Evolutionary conservation across 1,140 invertebrate genomes (phyloP).

Genomic region (Dufourea novaeangliae): DNA sequence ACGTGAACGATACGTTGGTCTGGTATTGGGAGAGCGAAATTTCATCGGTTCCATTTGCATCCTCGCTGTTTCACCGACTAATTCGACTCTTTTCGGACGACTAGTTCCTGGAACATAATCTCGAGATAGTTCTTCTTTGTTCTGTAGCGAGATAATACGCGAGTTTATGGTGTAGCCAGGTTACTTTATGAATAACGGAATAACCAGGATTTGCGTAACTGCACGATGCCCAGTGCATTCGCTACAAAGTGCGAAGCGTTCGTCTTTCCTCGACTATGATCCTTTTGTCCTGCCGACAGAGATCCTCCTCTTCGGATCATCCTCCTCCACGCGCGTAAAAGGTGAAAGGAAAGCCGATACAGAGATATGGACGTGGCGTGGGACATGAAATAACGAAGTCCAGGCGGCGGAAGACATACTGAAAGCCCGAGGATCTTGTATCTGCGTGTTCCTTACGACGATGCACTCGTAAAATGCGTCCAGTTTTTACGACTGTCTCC

Average conservation of each 20-base stretch:
- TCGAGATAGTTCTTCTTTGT: conserved; percentile 7
- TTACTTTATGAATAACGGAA: conserved; percentile 58
- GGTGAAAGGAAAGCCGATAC: not conserved
- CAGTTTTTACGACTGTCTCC: not conserved
- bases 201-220: conserved; percentile 16
- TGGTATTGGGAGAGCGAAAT: not conserved
- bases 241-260: not conserved
- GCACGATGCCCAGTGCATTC: not conserved
- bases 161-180: not conserved
- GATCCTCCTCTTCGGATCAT: not conserved
- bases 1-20: too few relatives aligned
- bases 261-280: not conserved
- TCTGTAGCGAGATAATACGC: conserved; percentile 15
- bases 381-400: not conserved
- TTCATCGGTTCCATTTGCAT: not conserved
- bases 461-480: not conserved
- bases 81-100: conserved; percentile 34
- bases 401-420: not conserved
- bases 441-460: not conserved
- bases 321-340: not conserved
- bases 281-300: not conserved
- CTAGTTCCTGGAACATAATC: conserved; percentile 4
- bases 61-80: not conserved
- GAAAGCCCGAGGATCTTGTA: not conserved
- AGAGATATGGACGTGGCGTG: not conserved